Conservation (phyloP, 2,888 invertebrate genomes). For the Altica lythri region DNA sequence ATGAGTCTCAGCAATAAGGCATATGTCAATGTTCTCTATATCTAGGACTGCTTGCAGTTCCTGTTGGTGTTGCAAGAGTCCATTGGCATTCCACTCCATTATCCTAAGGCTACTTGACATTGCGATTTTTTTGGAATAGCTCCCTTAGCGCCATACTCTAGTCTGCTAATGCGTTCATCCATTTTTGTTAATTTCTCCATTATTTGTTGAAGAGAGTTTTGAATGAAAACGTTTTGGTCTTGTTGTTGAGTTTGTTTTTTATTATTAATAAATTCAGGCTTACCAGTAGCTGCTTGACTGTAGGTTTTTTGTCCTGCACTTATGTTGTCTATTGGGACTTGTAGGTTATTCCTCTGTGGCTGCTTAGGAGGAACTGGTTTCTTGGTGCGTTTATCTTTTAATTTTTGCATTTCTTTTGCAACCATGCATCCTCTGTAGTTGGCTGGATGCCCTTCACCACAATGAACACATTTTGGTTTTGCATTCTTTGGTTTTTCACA, state of each 20-base stretch:
- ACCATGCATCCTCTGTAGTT: too few species aligned
- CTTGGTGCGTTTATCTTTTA: background rate
- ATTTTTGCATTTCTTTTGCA: background rate
- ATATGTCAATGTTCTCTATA: too few species aligned
- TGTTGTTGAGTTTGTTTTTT: background rate
- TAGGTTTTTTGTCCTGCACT: too few species aligned
- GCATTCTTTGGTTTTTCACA: too few species aligned
- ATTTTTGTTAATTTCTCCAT: background rate
- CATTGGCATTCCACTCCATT: too few species aligned
- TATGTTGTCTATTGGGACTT: background rate
- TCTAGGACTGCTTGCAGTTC: too few species aligned
- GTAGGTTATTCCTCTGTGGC: background rate
- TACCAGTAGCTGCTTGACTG: background rate
- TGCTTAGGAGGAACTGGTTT: background rate
- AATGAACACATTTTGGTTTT: too few species aligned
- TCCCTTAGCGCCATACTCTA: background rate
- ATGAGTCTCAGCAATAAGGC: too few species aligned
- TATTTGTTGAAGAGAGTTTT: background rate
- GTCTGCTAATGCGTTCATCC: background rate
- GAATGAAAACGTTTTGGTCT: background rate
- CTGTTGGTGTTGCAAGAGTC: too few species aligned
- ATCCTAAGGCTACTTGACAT: too few species aligned
- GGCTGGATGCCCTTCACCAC: too few species aligned
- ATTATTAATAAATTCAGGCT: background rate
- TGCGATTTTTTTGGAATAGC: too few species aligned